Percentiles rank a stretch among this genome's conserved stretches.
Evolutionary conservation across 2,888 invertebrate species (phyloP).

Genomic region (Torymus aiolomorphi): DNA sequence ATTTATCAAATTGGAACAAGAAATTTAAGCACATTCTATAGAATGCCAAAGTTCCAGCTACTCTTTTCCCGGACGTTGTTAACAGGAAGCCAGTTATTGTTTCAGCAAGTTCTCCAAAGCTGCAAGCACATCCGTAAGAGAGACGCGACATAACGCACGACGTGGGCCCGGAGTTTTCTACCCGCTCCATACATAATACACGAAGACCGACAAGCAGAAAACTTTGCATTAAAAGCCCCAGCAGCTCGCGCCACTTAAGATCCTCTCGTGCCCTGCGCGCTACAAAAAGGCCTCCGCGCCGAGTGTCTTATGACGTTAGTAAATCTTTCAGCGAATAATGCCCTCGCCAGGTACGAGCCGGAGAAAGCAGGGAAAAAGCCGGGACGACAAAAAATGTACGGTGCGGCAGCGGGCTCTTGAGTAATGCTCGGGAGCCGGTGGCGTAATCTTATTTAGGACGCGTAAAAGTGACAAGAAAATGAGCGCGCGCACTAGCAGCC

Average conservation of each 20-base stretch:
- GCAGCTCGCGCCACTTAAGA: constrained; percentile 15
- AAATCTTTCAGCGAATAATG: constrained; percentile 42
- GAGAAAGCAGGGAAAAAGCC: background rate
- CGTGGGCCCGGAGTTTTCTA: background rate
- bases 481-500: constrained; percentile 2
- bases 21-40: background rate
- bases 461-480: constrained; percentile 48
- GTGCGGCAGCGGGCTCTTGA: background rate
- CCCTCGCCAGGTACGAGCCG: background rate
- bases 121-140: background rate
- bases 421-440: constrained; percentile 9
- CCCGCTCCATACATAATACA: constrained; percentile 5
- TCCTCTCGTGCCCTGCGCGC: background rate
- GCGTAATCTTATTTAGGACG: constrained; percentile 47
- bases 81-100: constrained; percentile 37
- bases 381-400: constrained; percentile 21
- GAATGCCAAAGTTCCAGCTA: background rate
- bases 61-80: background rate
- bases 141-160: constrained; percentile 5
- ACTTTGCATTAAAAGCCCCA: constrained; percentile 42
- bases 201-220: constrained; percentile 22
- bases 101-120: constrained; percentile 18
- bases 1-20: background rate
- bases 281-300: constrained; percentile 18
- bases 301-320: constrained; percentile 44